Evolutionary conservation across 2,888 invertebrate species (phyloP).

Genomic region (Imbricaverruca yamaguchii): DNA sequence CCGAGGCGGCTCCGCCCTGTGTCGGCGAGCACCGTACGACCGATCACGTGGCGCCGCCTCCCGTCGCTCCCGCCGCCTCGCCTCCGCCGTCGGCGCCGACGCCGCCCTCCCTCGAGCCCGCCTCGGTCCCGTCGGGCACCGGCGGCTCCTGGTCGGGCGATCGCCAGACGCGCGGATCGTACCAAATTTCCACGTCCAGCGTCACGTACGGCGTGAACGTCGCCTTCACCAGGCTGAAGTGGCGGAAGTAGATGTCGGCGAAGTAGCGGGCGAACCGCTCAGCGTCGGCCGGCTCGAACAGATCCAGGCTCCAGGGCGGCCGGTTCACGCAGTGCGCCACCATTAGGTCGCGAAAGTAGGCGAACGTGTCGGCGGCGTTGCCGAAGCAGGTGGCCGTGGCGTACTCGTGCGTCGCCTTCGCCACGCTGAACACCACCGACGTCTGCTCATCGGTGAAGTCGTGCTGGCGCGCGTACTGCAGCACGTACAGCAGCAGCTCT

Average conservation of each 20-base stretch:
- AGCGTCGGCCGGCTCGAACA: slow-evolving; percentile 3
- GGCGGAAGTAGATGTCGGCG: slow-evolving; percentile 21
- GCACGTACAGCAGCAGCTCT: slow-evolving; percentile 12
- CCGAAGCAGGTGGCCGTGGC: slow-evolving; percentile 13
- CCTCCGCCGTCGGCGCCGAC: background rate
- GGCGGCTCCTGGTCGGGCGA: background rate
- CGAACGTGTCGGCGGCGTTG: slow-evolving; percentile 4
- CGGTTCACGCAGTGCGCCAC: slow-evolving; percentile 16
- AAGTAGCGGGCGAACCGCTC: slow-evolving; percentile 15
- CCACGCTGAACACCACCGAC: slow-evolving; percentile 14
- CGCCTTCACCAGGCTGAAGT: slow-evolving; percentile 20
- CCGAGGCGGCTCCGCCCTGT: too few species aligned
- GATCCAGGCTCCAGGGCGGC: slow-evolving; percentile 19
- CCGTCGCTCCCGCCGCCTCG: too few species aligned
- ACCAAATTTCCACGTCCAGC: slow-evolving; percentile 17
- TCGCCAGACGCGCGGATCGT: background rate
- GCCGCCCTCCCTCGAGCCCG: background rate
- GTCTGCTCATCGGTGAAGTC: background rate
- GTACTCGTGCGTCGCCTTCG: slow-evolving; percentile 12
- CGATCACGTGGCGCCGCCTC: too few species aligned
- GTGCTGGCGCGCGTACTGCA: slow-evolving; percentile 11
- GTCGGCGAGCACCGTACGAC: too few species aligned
- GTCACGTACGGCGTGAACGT: slow-evolving; percentile 7
- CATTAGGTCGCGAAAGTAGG: slow-evolving; percentile 8
- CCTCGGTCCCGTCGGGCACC: background rate